Conservation (phyloP, 2,888 invertebrate genomes). For the Frankliniella fusca region DNA sequence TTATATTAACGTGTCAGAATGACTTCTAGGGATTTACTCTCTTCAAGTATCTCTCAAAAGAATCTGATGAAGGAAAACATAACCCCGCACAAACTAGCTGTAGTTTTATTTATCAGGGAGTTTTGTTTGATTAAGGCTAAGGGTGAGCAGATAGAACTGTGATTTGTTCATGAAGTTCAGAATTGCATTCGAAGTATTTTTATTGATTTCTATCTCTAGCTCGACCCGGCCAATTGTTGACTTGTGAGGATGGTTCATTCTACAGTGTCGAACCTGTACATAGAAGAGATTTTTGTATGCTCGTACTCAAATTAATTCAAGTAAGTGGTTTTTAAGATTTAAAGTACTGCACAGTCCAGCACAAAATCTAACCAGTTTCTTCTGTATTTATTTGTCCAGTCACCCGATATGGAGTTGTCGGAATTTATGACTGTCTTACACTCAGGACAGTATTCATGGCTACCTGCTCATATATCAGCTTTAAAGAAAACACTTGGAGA, state of each 20-base stretch:
- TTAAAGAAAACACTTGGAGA: constrained; percentile 58
- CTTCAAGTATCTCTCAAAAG: neutral
- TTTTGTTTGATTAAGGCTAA: constrained; percentile 62
- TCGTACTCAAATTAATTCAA: constrained; percentile 73
- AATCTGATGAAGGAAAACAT: constrained; percentile 52
- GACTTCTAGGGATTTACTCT: neutral
- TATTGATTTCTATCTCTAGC: constrained; percentile 48
- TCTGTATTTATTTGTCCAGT: constrained; percentile 50
- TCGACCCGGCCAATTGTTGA: constrained; percentile 38
- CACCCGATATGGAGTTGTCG: constrained; percentile 70
- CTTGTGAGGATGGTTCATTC: constrained; percentile 45
- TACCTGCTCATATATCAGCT: constrained; percentile 55
- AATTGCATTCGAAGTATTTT: constrained; percentile 27
- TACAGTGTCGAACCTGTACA: constrained; percentile 54
- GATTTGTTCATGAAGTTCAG: constrained; percentile 27
- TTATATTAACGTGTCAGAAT: neutral
- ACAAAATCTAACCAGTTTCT: constrained; percentile 30
- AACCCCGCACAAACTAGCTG: constrained; percentile 75
- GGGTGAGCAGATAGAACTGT: constrained; percentile 45
- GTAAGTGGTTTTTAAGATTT: constrained; percentile 28
- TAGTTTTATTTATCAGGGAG: constrained; percentile 69
- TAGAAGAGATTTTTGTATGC: constrained; percentile 73
- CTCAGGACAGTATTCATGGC: constrained; percentile 57
- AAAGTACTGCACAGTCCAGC: neutral
- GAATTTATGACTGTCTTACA: constrained; percentile 63